Base-by-base conservation (phyloP, 2,113 vertebrate genomes). In the Seriola quinqueradiata region DNA sequence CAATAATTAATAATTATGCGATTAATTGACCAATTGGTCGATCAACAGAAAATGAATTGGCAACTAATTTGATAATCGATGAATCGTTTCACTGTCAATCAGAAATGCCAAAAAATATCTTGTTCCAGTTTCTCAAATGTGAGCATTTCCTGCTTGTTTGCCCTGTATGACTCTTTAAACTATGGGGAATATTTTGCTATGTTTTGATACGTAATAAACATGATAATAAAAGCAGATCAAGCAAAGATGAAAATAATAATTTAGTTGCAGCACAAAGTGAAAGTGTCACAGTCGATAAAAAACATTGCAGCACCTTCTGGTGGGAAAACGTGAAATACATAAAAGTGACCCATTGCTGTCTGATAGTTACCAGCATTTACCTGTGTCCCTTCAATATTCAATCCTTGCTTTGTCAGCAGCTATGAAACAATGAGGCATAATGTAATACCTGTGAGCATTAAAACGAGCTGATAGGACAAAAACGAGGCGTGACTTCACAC, bases 401-500 rank as follows among this genome's bases (percentile, higher is more conserved):
- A 7, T 54, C 34, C 3, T 64, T 63, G n/a, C 4, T 28, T 44
- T 12, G 4, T 13, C 10, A 40, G 21, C 21, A 19, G 36, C 44
- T 54, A 13, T 13, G 14, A 42, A 13, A 21, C 28, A 21, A 54
- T 36, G n/a, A 7, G 19, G n/a, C 4, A 50, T 17, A 10, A 50
- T 21, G 8, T 5, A 76, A 21, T 66, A 32, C 65, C 28, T 28
- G 0, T 28, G 28, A 28, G 4, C 3, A 4, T 42, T 59, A 74
- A 4, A 44, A 34, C 6, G n/a, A 70, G 28, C 16, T 65, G 55
- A 42, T 3, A 5, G 19, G 34, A 36, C 64, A 42, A 1, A 50
- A 58, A 74, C 54, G 8, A 83, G 55, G 36, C 25, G 58, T 50
- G 55, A 76, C 75, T 61, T 54, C 36, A 54, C 70, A 32, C 14